Base-by-base conservation (phyloP, 2,797 vertebrate genomes). In the Spinus pinus region DNA sequence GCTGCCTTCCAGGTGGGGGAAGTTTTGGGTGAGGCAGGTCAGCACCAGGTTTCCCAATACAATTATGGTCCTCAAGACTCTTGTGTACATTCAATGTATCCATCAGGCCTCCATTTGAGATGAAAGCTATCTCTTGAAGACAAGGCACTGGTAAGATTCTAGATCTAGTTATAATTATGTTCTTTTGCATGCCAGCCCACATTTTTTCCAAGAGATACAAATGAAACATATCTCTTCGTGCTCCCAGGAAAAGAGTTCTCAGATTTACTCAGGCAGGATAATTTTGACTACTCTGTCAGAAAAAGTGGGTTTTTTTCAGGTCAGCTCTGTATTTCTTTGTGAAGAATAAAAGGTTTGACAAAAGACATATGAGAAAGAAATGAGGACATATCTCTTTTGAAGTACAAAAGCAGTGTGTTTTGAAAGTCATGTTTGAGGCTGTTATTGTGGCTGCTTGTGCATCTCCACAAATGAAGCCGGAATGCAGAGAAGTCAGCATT, bases 321-420 rank as follows among this genome's bases (percentile, higher is more conserved):
- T 93, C 93, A 96, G 49, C 35, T 67, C n/a, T 94, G 42, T 79
- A 84, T 74, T 90, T 75, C 74, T 90, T 86, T 89, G 73, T 78
- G 80, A 93, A 92, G 88, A 96, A 93, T 87, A 88, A 95, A 93
- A 97, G 72, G 60, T 82, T 95, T 94, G 83, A 81, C 88, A 95
- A 90, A 88, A 94, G 73, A 51, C 42, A 81, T 88, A 90, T 65
- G 61, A 64, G 86, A 97, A 94, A 94, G 78, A 96, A 62, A 91
- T 41, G 67, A 82, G 72, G 91, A 91, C 58, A 58, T 90, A 71
- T 16, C 31, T 75, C 46, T 95, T 96, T 87, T 94, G 74, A 96
- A 97, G 92, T 95, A 97, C 80, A 97, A 96, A 97, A 96, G 93
- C 71, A 58, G 37, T 65, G 69, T 95, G 62, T 95, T 97, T 88